Evolutionary conservation across 92 coral and sea anemone species (phyloP).

Genomic region (Epizoanthus stellaris): DNA sequence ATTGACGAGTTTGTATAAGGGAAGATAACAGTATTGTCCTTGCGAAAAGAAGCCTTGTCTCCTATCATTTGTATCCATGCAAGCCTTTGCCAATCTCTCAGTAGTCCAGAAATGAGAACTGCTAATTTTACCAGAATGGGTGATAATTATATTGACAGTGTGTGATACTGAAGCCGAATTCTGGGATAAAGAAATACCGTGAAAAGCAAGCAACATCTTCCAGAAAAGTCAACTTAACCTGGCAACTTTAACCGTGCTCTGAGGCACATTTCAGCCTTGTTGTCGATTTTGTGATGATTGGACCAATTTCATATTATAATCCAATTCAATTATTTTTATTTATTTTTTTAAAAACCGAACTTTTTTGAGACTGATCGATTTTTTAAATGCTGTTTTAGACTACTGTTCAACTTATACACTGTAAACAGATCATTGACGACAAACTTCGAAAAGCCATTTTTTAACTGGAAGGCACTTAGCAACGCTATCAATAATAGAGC

Average conservation of each 20-base stretch:
- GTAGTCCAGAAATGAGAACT: not conserved
- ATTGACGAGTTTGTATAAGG: conserved; percentile 1
- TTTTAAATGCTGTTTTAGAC: not conserved
- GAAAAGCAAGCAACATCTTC: no score
- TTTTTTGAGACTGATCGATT: not conserved
- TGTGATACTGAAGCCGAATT: no score
- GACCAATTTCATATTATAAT: no score
- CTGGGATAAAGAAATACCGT: no score
- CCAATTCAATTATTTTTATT: not conserved
- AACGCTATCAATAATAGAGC: not conserved
- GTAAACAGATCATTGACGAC: conserved; percentile 26
- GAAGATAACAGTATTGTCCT: not conserved
- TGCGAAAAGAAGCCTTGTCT: not conserved
- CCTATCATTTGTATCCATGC: not conserved
- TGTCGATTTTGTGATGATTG: no score
- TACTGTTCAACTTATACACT: not conserved
- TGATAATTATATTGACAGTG: no score
- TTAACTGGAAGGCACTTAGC: not conserved
- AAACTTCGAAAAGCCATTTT: not conserved
- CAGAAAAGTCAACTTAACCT: no score
- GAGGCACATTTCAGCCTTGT: no score
- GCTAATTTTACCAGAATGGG: not conserved
- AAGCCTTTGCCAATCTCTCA: not conserved
- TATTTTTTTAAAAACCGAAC: not conserved
- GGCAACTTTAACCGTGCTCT: no score